Evolutionary conservation across 2,888 invertebrate genomes (phyloP).

Genomic region (Epistrophella euchroma): DNA sequence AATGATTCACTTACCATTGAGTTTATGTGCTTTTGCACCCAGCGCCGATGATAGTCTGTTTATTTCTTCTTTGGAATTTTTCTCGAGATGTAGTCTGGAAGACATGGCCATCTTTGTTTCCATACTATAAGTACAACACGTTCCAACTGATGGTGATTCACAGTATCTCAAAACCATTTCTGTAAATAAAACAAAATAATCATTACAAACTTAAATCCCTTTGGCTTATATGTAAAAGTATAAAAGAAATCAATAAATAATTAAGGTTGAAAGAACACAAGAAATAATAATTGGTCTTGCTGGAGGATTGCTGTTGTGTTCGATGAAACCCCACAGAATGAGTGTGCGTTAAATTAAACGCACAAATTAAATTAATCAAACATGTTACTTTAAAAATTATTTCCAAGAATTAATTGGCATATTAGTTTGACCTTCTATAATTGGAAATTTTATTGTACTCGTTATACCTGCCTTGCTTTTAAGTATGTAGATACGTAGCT

Average conservation of each 20-base stretch:
- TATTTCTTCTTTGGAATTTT: conserved; percentile 90
- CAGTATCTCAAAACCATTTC: conserved; percentile 83
- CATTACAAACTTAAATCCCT: conserved; percentile 21
- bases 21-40: conserved; percentile 90
- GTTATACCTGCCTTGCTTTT: background rate
- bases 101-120: conserved; percentile 88
- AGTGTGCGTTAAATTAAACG: background rate
- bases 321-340: background rate
- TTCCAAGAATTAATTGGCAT: conserved; percentile 6
- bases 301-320: no score
- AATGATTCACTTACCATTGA: conserved; percentile 90
- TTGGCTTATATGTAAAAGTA: background rate
- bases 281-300: background rate
- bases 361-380: conserved; percentile 34
- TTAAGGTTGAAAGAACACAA: background rate
- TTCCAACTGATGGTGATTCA: conserved; percentile 84
- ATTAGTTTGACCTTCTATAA: background rate
- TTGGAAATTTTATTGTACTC: background rate
- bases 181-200: conserved; percentile 76
- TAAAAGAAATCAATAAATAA: background rate
- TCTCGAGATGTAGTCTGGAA: conserved; percentile 90
- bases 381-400: conserved; percentile 12
- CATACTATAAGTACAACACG: conserved; percentile 87
- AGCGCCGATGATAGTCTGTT: conserved; percentile 90
- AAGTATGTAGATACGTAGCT: no score